These are phyloP conservation scores for Scaptomyza tumidula DNA, from an alignment of 2,888 invertebrate species.

Conservation along the genomic window DNA sequence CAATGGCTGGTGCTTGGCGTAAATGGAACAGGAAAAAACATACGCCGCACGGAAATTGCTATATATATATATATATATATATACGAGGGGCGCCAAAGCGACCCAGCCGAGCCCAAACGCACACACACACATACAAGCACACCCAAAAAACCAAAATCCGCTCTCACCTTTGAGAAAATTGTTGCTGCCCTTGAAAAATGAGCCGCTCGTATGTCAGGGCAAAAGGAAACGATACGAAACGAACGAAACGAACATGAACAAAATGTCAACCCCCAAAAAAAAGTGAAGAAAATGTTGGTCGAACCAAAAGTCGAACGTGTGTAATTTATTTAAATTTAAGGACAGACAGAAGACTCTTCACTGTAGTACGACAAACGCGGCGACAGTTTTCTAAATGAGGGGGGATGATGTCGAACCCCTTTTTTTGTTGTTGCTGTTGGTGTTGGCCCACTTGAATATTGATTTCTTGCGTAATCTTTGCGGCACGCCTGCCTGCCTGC, in stretches of 20 bases:
- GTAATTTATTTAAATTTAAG: constrained; percentile 77
- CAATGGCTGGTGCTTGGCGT: constrained; percentile 56
- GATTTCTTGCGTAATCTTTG: constrained; percentile 77
- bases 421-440: constrained; percentile 21
- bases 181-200: constrained; percentile 76
- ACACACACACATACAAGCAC: constrained; percentile 38
- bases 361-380: constrained; percentile 11
- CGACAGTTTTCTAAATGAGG: constrained; percentile 36
- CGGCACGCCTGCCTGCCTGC: constrained; percentile 60
- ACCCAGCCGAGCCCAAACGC: constrained; percentile 44
- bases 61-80: constrained; percentile 64
- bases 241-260: constrained; percentile 7
- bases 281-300: constrained; percentile 40
- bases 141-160: constrained; percentile 36
- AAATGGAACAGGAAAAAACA: constrained; percentile 74
- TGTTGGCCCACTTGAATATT: constrained; percentile 71
- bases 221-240: too few relatives aligned
- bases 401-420: constrained; percentile 47
- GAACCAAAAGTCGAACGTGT: constrained; percentile 75
- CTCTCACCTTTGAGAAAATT: constrained; percentile 64
- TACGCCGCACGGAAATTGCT: constrained; percentile 76
- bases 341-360: constrained; percentile 26
- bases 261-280: constrained; percentile 66
- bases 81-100: constrained; percentile 64
- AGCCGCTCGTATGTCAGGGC: constrained; percentile 72